Evolutionary conservation across 1,140 invertebrate species (phyloP), one percentile per base, ranked within the genome.

Genomic region (Penaeus indicus): DNA sequence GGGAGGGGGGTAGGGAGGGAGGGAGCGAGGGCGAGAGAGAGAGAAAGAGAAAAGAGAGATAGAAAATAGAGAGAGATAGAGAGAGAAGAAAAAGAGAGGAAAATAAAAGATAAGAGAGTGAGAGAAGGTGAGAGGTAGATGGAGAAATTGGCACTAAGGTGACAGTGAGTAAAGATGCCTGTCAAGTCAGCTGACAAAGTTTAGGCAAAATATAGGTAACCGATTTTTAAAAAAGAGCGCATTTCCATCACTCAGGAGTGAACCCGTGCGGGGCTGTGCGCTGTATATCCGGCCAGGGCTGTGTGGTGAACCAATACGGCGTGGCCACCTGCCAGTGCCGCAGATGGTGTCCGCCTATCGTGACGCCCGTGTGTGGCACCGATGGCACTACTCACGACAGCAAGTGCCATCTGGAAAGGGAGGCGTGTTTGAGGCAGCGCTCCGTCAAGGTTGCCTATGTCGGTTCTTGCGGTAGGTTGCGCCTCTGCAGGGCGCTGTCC

Each of bases 291-390:
- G 95, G 96, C 3, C 95, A 97, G 91, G 95, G 96, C 92, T 98
- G 97, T 92, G 94, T 94, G 22, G 96, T 98, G 91, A 95, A 97
- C 93, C 95, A 95, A 88, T 95, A 95, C 89, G 97, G 97, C 0
- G 96, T 96, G 72, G 96, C 97, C 0, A 94, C 95, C 88, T 98
- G 97, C 92, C 95, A 95, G 87, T 98, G 97, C 92, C 95, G 95
- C 4, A 82, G 88, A 0, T 94, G 94, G 32, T 98, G 97, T 92
- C 96, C 97, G 90, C 95, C 95, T 0, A 94, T 97, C 27, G 94
- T 97, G 94, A 94, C 95, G 90, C 95, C 94, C 16, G 95, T 95
- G 61, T 96, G 94, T 92, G 95, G 94, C 2, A 93, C 92, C 18
- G 95, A 96, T 91, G 95, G 94, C 0, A 93, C 93, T 19, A 96